Percentiles rank a stretch among this genome's conserved stretches.
Conservation (phyloP, 2,113 vertebrate genomes). For the Lasiurus borealis region DNA sequence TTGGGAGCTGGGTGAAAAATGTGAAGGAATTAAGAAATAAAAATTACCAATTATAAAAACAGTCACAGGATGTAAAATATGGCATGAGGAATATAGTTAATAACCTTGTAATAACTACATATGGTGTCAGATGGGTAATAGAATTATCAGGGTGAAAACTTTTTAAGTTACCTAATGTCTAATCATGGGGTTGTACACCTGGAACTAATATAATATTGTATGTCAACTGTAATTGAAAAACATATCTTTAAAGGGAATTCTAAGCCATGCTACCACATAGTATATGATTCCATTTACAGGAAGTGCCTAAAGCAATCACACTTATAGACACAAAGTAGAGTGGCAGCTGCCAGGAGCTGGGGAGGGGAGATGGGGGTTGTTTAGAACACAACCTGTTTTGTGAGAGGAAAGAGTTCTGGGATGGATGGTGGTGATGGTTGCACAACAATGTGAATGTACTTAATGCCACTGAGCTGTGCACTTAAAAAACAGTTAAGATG, state of each 20-base stretch:
- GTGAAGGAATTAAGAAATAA: not conserved
- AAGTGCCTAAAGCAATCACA: not conserved
- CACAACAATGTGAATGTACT: not conserved
- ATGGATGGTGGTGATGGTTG: not conserved
- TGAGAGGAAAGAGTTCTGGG: not conserved
- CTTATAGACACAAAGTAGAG: not conserved
- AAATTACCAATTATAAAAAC: not conserved
- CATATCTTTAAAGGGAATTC: not conserved
- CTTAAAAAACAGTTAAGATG: not conserved
- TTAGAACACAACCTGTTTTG: not conserved
- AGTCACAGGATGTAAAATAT: not conserved
- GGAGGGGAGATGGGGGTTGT: not conserved
- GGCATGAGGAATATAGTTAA: not conserved
- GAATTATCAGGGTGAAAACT: not conserved
- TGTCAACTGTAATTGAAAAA: not conserved
- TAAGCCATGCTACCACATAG: not conserved
- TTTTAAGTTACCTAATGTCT: not conserved
- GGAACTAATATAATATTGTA: not conserved
- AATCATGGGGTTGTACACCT: not conserved
- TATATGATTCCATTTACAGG: not conserved
- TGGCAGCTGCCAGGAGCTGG: not conserved
- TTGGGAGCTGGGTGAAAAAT: not conserved
- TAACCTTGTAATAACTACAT: not conserved
- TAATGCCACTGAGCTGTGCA: not conserved
- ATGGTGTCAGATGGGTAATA: not conserved